A percentile compares a stretch with the other conserved stretches of the same genome.
These are phyloP conservation scores for Agrochola circellaris DNA, from an alignment of 2,888 invertebrate genomes.

Conservation along the genomic window DNA sequence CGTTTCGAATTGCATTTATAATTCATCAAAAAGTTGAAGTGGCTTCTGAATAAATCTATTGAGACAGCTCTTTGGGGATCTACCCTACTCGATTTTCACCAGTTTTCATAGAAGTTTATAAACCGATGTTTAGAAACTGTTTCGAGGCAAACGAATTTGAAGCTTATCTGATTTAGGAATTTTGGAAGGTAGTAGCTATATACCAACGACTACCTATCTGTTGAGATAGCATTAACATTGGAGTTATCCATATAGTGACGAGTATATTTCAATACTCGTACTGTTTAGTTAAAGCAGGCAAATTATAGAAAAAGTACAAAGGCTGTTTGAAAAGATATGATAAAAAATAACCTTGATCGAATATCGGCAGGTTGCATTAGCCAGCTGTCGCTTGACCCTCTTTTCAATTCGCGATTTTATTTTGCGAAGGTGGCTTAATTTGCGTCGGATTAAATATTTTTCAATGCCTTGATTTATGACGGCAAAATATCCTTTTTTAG, in stretches of 20 bases:
- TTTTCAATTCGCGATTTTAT: conserved; percentile 39
- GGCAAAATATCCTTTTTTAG: conserved; percentile 34
- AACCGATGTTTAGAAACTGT: conserved; percentile 13
- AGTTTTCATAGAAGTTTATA: conserved; percentile 25
- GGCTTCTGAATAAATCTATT: conserved; percentile 37
- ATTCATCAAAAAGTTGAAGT: conserved; percentile 51
- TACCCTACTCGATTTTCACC: conserved; percentile 24
- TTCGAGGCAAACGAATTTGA: conserved; percentile 16
- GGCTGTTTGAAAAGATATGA: neutral
- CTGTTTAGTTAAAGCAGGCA: neutral
- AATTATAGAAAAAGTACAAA: neutral
- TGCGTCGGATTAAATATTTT: conserved; percentile 40
- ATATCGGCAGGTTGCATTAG: conserved; percentile 40
- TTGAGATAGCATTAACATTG: neutral
- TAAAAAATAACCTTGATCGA: conserved; percentile 10
- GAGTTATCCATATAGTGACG: neutral
- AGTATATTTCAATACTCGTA: conserved; percentile 8
- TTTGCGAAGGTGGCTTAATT: conserved; percentile 44
- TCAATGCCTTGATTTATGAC: conserved; percentile 41
- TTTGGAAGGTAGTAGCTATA: neutral
- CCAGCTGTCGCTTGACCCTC: conserved; percentile 43
- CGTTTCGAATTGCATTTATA: conserved; percentile 67
- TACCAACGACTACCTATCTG: neutral
- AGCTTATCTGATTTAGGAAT: conserved; percentile 20
- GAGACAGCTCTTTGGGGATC: conserved; percentile 20